These are phyloP conservation scores for Catostomus latipinnis DNA, from an alignment of 2,797 vertebrate genomes.

Conservation along the genomic window DNA sequence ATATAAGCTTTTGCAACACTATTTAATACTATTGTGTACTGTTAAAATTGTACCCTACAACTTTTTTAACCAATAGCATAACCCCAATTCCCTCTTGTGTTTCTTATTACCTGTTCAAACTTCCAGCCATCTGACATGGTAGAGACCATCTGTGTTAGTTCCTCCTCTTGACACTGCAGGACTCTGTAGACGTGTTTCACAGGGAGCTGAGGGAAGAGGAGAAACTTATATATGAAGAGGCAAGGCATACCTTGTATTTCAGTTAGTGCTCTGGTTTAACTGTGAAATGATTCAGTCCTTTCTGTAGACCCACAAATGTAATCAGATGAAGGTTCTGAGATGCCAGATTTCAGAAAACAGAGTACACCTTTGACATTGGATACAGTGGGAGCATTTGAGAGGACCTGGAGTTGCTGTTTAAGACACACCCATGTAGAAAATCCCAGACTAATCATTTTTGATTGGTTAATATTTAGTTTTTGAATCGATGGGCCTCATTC, in stretches of 20 bases:
- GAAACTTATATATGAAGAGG: not conserved
- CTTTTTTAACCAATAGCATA: not conserved
- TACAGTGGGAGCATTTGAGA: constrained; percentile 4
- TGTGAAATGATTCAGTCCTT: constrained; percentile 4
- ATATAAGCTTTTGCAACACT: not conserved
- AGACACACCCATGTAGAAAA: not conserved
- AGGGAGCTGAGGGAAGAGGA: constrained; percentile 74
- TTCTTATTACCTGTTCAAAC: constrained; percentile 83
- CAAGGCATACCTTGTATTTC: not conserved
- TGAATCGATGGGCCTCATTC: not conserved
- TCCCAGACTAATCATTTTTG: not conserved
- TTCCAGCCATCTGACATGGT: constrained; percentile 92
- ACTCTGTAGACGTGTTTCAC: constrained; percentile 88
- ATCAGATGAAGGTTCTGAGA: constrained; percentile 13
- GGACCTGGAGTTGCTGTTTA: not conserved
- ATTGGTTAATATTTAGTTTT: not conserved
- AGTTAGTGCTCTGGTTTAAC: not conserved
- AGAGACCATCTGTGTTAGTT: constrained; percentile 89
- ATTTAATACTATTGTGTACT: not conserved
- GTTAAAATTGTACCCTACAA: too few species aligned
- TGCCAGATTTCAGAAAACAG: constrained; percentile 11
- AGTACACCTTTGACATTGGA: constrained; percentile 23
- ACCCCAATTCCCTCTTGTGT: not conserved
- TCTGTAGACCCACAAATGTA: constrained; percentile 13
- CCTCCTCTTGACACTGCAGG: constrained; percentile 88